Evolutionary conservation across 2,113 vertebrate genomes (phyloP), one percentile per base, ranked within the genome.

Genomic region (Falcunculus frontatus): DNA sequence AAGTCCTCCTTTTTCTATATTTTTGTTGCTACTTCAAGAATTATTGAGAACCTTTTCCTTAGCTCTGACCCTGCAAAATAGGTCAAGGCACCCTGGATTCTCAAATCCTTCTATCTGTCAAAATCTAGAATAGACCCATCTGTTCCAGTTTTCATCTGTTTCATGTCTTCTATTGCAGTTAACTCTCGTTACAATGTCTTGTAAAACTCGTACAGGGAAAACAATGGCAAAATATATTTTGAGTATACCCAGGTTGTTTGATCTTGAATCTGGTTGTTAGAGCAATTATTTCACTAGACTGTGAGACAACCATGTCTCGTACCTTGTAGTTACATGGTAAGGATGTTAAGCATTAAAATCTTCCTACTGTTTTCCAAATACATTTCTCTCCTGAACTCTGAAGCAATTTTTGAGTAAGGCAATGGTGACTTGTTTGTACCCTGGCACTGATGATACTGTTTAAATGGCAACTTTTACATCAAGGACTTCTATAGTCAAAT

Each of bases 1-100:
- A 78, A 93, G n/a, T 9, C 49, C n/a, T 91, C 6, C 11, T 86
- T 88, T 95, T 68, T 87, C 46, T 81, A 1, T 69, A 64, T 84
- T 87, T 94, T 87, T 91, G 29, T 25, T 94, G n/a, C 74, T 95
- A 75, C 91, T 95, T 79, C 46, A 37, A 91, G 69, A 87, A 77
- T 63, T 90, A 65, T 27, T 89, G 52, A 53, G 39, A 84, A 41
- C 41, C n/a, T 69, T 82, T 87, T 22, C 77, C 32, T 84, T 73
- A 70, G 35, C 29, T 82, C 87, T 73, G 52, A 90, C 83, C 53
- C 50, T 83, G 50, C 11, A 87, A 93, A 96, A 82, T 55, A 82
- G 78, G 75, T 85, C 53, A 87, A 82, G 75, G 50, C 27, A 69
- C 72, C 59, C 29, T 74, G 42, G 26, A 85, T 73, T 93, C 52